Conservation (phyloP, 1,140 invertebrate genomes). For the Eueides isabella region DNA sequence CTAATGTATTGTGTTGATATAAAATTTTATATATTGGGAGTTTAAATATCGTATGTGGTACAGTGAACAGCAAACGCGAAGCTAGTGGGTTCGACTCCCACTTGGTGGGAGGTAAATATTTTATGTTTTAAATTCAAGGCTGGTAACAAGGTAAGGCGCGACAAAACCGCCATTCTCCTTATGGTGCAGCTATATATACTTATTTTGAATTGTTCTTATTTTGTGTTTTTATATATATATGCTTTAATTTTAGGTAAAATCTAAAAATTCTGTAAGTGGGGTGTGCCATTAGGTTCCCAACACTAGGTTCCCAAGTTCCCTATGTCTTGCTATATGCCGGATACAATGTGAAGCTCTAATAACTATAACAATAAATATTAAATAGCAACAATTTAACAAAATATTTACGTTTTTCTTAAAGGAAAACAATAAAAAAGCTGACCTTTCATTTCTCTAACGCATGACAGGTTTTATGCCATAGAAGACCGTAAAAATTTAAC, state of each 20-base stretch:
- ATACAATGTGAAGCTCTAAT: background rate
- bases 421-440: conserved; percentile 18
- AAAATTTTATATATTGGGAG: conserved; percentile 11
- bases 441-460: conserved; percentile 25
- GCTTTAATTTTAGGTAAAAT: no score
- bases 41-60: background rate
- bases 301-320: no score
- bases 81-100: background rate
- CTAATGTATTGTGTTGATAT: conserved; percentile 26
- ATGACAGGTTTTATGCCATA: conserved; percentile 24
- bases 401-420: conserved; percentile 4
- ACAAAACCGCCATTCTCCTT: no score
- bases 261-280: no score
- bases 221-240: no score
- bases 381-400: background rate
- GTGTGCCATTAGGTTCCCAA: no score
- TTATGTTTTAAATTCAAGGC: background rate
- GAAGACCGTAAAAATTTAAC: conserved; percentile 32
- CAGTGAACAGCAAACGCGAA: background rate
- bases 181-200: no score
- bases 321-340: no score
- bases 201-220: no score
- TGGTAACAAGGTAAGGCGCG: no score
- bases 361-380: background rate
- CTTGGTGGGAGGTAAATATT: background rate